Evolutionary conservation across 2,888 invertebrate species (phyloP).

Genomic region (Serripes groenlandicus): DNA sequence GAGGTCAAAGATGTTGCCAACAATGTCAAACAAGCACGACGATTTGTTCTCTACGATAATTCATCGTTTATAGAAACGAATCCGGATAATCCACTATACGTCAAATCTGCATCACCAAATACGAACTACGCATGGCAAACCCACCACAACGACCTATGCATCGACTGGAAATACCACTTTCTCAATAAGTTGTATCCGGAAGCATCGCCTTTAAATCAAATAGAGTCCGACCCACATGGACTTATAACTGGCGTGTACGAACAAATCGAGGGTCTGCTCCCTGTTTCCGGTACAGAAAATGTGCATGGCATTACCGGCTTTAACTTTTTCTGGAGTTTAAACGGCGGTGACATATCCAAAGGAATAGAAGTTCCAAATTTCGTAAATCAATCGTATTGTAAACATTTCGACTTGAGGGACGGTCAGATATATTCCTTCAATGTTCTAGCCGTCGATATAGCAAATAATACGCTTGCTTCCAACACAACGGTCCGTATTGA

Average conservation of each 20-base stretch:
- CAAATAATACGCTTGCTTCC: constrained; percentile 55
- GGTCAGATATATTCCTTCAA: constrained; percentile 58
- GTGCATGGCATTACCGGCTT: constrained; percentile 62
- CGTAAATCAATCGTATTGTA: constrained; percentile 49
- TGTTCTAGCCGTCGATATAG: constrained; percentile 64
- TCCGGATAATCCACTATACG: constrained; percentile 20
- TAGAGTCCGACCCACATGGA: constrained; percentile 39
- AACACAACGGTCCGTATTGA: constrained; percentile 62
- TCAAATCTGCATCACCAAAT: constrained; percentile 44
- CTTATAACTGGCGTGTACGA: constrained; percentile 64
- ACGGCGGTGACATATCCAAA: neutral
- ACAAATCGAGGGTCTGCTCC: constrained; percentile 59
- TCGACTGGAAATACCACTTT: constrained; percentile 59
- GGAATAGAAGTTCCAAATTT: constrained; percentile 41
- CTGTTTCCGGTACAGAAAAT: constrained; percentile 65
- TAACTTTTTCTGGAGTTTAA: constrained; percentile 30
- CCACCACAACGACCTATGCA: constrained; percentile 53
- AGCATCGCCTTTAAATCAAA: constrained; percentile 49
- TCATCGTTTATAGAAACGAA: constrained; percentile 24
- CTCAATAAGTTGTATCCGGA: constrained; percentile 48
- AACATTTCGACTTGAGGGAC: constrained; percentile 45
- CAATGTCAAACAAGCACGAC: constrained; percentile 60
- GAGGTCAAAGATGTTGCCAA: constrained; percentile 65
- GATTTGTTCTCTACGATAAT: constrained; percentile 69
- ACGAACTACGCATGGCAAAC: constrained; percentile 67